A percentile compares a stretch with the other conserved stretches of the same genome.
phyloP scores from a whole-genome alignment of 2,888 invertebrate species.

The Drosophila yooni region DNA sequence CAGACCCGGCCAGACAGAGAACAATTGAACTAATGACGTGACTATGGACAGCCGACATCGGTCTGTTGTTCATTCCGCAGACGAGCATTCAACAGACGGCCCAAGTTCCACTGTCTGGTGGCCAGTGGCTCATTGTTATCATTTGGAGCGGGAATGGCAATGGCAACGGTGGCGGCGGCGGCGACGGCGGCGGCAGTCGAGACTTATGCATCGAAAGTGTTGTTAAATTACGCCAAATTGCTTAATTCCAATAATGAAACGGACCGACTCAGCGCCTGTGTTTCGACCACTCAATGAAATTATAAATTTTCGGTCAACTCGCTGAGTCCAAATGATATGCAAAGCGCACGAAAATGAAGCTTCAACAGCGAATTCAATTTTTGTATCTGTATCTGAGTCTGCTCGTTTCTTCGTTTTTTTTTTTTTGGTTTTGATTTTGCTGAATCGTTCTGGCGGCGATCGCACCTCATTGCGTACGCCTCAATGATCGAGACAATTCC shows the following conservation, averaged over 20 bases:
- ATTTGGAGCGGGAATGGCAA: conserved; percentile 60
- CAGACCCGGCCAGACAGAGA: conserved; percentile 49
- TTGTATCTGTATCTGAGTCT: conserved; percentile 17
- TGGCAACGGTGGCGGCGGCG: conserved; percentile 50
- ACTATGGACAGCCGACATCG: conserved; percentile 72
- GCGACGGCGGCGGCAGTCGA: conserved; percentile 34
- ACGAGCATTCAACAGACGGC: conserved; percentile 31
- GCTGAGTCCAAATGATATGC: conserved; percentile 66
- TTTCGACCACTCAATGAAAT: conserved; percentile 71
- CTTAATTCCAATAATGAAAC: conserved; percentile 84
- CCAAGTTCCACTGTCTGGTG: conserved; percentile 34
- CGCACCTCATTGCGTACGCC: conserved; percentile 54
- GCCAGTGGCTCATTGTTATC: conserved; percentile 67
- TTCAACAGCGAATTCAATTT: conserved; percentile 53
- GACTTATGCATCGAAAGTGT: conserved; percentile 84
- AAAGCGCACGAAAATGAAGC: conserved; percentile 62
- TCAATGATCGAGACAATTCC: conserved; percentile 23
- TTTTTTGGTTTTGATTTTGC: conserved; percentile 13
- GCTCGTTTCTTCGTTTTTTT: too few relatives aligned
- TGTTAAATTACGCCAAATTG: conserved; percentile 84
- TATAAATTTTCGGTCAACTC: conserved; percentile 71
- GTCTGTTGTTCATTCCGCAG: conserved; percentile 21
- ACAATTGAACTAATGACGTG: conserved; percentile 79
- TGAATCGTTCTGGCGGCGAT: conserved; percentile 41
- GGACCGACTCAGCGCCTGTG: conserved; percentile 37